A percentile compares a stretch with the other conserved stretches of the same genome.
Evolutionary conservation across 2,113 vertebrate species (phyloP).

Genomic region (Misgurnus anguillicaudatus): DNA sequence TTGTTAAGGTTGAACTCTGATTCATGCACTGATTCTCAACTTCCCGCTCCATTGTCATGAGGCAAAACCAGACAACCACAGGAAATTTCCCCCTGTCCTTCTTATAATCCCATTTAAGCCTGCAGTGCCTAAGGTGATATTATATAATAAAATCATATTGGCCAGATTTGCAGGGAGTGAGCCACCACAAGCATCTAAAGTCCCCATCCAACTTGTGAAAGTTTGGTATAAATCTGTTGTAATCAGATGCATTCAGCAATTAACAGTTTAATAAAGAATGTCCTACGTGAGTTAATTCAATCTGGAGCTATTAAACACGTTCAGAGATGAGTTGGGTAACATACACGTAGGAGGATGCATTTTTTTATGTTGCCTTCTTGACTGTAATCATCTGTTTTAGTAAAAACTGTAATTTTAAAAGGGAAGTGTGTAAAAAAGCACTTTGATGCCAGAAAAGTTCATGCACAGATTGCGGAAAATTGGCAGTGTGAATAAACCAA

Average conservation of each 20-base stretch:
- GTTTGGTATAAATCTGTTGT: neutral
- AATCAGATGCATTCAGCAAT: neutral
- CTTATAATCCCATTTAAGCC: conserved; percentile 50
- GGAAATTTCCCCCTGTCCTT: conserved; percentile 53
- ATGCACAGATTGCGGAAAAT: too few relatives aligned
- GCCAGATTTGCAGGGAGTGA: neutral
- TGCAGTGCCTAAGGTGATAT: conserved; percentile 7
- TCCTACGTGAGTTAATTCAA: conserved; percentile 3
- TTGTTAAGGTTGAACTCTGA: conserved; percentile 54
- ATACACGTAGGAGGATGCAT: neutral
- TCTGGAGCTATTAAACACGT: neutral
- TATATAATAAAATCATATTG: conserved; percentile 10
- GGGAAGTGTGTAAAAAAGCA: too few relatives aligned
- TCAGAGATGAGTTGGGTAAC: neutral
- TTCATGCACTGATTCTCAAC: conserved; percentile 44
- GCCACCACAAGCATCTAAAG: too few relatives aligned
- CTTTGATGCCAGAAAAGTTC: too few relatives aligned
- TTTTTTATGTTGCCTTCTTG: neutral
- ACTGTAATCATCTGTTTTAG: conserved; percentile 1
- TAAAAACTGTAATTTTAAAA: neutral
- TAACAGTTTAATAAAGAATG: neutral
- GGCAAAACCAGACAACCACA: conserved; percentile 43
- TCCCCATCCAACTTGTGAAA: conserved; percentile 2
- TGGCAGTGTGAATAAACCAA: too few relatives aligned
- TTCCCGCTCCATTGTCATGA: conserved; percentile 53